Evolutionary conservation across 2,797 vertebrate species (phyloP), one percentile per base, ranked within the genome.

Genomic region (Prunella strophiata): DNA sequence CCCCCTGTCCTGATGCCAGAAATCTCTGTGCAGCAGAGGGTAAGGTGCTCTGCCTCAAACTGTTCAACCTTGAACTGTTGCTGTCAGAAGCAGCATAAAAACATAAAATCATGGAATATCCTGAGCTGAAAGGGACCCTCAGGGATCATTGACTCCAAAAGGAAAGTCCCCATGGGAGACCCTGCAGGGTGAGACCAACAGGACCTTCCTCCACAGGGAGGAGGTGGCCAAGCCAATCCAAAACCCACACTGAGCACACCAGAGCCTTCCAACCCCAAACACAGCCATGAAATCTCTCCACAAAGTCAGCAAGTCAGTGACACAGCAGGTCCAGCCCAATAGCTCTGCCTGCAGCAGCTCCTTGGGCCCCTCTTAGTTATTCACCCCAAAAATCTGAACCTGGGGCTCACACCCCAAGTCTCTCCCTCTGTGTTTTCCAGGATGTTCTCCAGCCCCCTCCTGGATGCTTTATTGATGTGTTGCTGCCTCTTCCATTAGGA

Each of bases 401-500:
- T 16, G 20, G 42, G 18, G 47, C 22, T 16, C 2, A 2, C 5
- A 17, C 26, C 42, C 62, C 43, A 55, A 23, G 8, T 38, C 36
- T 13, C 2, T 36, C 26, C 16, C n/a, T 58, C 18, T 4, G 10
- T 18, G 25, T 48, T 78, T 48, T 47, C 27, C 42, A 32, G 18
- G 26, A 14, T n/a, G 29, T 68, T 75, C 63, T 12, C 83, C 68
- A 68, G 16, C 26, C 45, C 47, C 40, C 20, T 67, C 34, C 23
- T 63, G 67, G 47, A 30, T 5, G 9, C 48, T 19, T 89, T 85
- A 92, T 66, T 40, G 83, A 86, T 75, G 70, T 94, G 76, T 70
- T 96, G 57, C 62, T 86, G 47, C 48, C 61, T 88, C 48, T 85
- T 23, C 68, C 62, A 27, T 74, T 75, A 80, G 42, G 85, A 26